A percentile compares a stretch with the other conserved stretches of the same genome.
These are phyloP conservation scores for Bradypodion pumilum DNA, from an alignment of 2,797 vertebrate species.

Conservation along the genomic window DNA sequence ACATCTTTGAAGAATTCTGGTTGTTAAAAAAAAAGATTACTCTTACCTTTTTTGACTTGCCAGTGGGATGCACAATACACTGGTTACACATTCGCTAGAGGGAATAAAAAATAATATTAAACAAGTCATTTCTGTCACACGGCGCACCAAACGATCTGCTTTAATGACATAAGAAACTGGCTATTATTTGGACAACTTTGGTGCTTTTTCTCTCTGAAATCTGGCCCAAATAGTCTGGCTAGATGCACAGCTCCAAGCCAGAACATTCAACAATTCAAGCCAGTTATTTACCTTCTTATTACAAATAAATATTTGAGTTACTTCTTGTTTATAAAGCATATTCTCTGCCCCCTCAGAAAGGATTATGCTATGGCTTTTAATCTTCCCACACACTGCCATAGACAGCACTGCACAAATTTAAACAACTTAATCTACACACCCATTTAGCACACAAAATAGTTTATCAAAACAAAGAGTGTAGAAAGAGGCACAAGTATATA, in stretches of 20 bases:
- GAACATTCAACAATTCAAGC: background rate
- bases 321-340: background rate
- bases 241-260: background rate
- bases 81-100: slow-evolving; percentile 89
- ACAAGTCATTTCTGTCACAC: background rate
- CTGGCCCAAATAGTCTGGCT: background rate
- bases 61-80: slow-evolving; percentile 90
- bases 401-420: background rate
- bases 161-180: background rate
- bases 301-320: background rate
- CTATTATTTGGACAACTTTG: background rate
- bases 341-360: no score
- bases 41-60: slow-evolving; percentile 97
- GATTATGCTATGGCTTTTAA: background rate
- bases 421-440: background rate
- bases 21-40: background rate
- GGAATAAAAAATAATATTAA: slow-evolving; percentile 52
- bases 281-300: background rate
- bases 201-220: background rate
- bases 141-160: background rate
- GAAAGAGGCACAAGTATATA: background rate
- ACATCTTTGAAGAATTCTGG: background rate
- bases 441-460: background rate
- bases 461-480: background rate
- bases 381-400: background rate